phyloP scores from a whole-genome alignment of 2,888 invertebrate species.

The Eurytoma adleriae region DNA sequence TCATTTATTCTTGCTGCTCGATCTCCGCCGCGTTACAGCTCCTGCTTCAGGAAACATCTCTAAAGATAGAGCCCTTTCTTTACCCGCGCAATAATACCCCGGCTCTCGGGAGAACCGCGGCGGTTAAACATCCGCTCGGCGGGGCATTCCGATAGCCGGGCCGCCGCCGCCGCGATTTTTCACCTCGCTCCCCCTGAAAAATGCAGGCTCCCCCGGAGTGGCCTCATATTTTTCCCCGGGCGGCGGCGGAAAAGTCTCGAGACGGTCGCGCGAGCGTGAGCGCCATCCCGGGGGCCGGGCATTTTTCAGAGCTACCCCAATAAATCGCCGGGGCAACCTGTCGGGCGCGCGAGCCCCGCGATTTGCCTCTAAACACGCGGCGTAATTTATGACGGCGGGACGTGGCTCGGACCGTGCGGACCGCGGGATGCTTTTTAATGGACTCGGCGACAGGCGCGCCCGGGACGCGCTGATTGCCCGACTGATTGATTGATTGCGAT shows the following conservation, averaged over 20 bases:
- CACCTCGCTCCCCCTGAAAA: not conserved
- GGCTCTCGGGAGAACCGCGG: not conserved
- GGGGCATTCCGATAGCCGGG: not conserved
- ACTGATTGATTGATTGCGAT: constrained; percentile 26
- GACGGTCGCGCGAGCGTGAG: constrained; percentile 3
- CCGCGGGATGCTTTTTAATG: not conserved
- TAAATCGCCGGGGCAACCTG: constrained; percentile 43
- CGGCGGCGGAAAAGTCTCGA: not conserved
- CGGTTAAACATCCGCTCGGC: not conserved
- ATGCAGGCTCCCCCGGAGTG: not conserved
- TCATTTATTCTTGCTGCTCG: too few species aligned
- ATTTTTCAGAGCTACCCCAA: constrained; percentile 13
- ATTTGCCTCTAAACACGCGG: constrained; percentile 39
- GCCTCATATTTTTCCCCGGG: constrained; percentile 14
- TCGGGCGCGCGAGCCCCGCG: not conserved
- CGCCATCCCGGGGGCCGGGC: not conserved
- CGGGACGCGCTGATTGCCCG: constrained; percentile 29
- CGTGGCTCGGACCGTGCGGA: too few species aligned
- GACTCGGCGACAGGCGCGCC: constrained; percentile 11
- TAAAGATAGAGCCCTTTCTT: too few species aligned
- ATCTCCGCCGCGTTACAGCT: too few species aligned
- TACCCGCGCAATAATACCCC: too few species aligned
- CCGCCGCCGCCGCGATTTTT: not conserved
- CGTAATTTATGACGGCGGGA: constrained; percentile 34
- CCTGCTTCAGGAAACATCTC: too few species aligned